These are phyloP conservation scores for Hippocampus comes DNA, from an alignment of 2,113 vertebrate species.

Conservation along the genomic window DNA sequence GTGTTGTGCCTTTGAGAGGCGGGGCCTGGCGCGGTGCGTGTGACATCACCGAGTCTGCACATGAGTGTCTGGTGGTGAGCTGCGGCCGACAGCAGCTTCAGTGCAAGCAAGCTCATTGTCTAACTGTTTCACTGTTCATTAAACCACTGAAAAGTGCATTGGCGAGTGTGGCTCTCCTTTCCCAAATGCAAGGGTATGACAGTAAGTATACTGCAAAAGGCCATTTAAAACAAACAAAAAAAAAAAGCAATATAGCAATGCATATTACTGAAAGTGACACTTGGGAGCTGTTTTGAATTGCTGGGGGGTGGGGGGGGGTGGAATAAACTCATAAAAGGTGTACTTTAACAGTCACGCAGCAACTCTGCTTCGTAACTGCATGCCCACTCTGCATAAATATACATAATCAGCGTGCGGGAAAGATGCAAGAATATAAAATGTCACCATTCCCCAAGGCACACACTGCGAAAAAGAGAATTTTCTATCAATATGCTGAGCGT, in stretches of 20 bases:
- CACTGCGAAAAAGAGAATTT: not conserved
- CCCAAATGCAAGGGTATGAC: no score
- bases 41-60: no score
- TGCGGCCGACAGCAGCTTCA: no score
- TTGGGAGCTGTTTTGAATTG: not conserved
- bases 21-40: no score
- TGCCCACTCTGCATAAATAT: not conserved
- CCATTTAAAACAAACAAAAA: not conserved
- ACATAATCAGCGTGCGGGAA: constrained; percentile 12
- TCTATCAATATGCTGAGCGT: not conserved
- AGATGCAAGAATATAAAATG: not conserved
- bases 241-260: no score
- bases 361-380: not conserved
- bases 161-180: no score
- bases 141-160: no score
- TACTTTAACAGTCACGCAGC: not conserved
- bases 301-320: no score
- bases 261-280: not conserved
- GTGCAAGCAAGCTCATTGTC: no score
- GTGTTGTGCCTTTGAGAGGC: no score
- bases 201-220: not conserved
- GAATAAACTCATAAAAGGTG: not conserved
- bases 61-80: no score
- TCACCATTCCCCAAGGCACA: not conserved
- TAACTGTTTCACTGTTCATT: no score